Conservation (phyloP, 2,797 vertebrate genomes). For the Tiaroga cobitis region DNA sequence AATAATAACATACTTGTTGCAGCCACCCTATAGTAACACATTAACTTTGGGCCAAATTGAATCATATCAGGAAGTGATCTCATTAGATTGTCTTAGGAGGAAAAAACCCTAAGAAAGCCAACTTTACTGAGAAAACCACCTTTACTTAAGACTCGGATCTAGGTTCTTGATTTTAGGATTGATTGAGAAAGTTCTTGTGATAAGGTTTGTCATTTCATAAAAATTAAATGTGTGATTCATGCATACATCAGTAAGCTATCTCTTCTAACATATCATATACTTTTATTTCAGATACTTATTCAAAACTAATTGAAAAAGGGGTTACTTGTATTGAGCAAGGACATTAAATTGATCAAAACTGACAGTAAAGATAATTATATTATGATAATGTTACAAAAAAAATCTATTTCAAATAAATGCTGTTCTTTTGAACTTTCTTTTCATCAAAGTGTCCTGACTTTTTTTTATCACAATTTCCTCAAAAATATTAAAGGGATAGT, state of each 20-base stretch:
- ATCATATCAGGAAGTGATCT: slow-evolving; percentile 1
- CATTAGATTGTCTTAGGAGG: not conserved
- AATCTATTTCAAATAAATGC: not conserved
- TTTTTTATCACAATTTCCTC: not conserved
- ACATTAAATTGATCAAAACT: not conserved
- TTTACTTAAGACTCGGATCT: not conserved
- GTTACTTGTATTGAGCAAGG: not conserved
- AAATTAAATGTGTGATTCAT: not conserved
- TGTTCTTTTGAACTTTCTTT: not conserved
- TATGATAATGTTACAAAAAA: not conserved
- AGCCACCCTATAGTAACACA: slow-evolving; percentile 4
- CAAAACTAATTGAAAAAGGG: not conserved
- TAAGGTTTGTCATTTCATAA: not conserved
- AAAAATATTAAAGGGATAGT: not conserved
- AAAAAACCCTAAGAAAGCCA: not conserved
- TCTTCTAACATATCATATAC: not conserved
- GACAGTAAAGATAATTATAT: not conserved
- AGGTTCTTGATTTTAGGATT: not conserved
- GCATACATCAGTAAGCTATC: not conserved
- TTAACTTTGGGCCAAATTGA: not conserved
- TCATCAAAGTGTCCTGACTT: not conserved
- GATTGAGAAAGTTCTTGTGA: not conserved
- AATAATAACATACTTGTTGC: not conserved
- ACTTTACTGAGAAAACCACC: not conserved
- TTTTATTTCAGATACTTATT: not conserved